A percentile compares a stretch with the other conserved stretches of the same genome.
Evolutionary conservation across 2,797 vertebrate genomes (phyloP).

Genomic region (Gastrophryne carolinensis): DNA sequence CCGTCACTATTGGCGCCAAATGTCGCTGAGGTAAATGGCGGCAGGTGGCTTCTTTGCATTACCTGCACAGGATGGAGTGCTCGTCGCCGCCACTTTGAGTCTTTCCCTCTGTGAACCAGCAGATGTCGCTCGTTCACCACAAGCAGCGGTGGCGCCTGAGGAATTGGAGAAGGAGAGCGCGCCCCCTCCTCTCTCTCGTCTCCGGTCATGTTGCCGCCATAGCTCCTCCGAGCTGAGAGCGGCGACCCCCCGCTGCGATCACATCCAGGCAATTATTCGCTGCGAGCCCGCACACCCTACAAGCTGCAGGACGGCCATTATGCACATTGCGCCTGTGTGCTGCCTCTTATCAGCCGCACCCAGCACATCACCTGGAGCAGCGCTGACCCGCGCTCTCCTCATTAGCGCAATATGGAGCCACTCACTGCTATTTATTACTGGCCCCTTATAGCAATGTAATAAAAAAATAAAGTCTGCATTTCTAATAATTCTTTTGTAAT

Average conservation of each 20-base stretch:
- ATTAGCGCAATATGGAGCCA: too few species aligned
- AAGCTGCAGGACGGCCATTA: slow-evolving; percentile 30
- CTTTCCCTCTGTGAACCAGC: slow-evolving; percentile 44
- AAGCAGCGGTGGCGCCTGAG: slow-evolving; percentile 36
- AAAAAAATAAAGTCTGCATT: too few species aligned
- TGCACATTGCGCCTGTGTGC: slow-evolving; percentile 30
- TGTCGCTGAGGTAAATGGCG: neutral
- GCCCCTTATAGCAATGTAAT: too few species aligned
- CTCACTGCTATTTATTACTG: too few species aligned
- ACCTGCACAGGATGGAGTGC: neutral
- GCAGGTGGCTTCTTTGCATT: neutral
- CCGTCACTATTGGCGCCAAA: neutral
- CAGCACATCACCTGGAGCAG: too few species aligned
- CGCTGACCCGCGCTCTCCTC: too few species aligned
- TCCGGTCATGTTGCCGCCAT: neutral
- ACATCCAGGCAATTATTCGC: slow-evolving; percentile 50
- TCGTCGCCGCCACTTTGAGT: neutral
- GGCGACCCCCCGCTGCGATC: slow-evolving; percentile 37
- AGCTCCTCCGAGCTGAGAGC: too few species aligned
- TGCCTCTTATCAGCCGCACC: too few species aligned
- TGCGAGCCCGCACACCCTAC: slow-evolving; percentile 31
- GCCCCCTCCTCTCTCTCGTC: neutral
- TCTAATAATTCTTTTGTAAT: too few species aligned
- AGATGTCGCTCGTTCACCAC: slow-evolving; percentile 69
- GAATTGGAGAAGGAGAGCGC: neutral